A percentile compares a stretch with the other conserved stretches of the same genome.
These are phyloP conservation scores for Maccullochella peelii DNA, from an alignment of 2,113 vertebrate genomes.

Conservation along the genomic window DNA sequence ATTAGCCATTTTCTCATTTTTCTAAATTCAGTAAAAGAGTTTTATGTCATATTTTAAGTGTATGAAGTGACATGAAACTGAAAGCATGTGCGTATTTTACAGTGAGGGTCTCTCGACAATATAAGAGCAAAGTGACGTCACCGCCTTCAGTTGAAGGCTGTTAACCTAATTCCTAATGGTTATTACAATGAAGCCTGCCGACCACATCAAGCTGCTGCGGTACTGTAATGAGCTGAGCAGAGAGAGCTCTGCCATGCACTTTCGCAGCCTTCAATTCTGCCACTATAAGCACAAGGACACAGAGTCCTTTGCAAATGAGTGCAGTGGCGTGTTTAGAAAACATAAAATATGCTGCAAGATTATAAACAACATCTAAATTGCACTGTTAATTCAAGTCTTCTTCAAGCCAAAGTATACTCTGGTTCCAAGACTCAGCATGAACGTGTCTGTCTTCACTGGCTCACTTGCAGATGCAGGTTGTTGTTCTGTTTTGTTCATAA, in stretches of 20 bases:
- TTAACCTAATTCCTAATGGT: slow-evolving; percentile 72
- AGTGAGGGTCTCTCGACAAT: slow-evolving; percentile 45
- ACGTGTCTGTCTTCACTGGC: slow-evolving; percentile 19
- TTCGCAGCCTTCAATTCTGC: slow-evolving; percentile 58
- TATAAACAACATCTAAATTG: slow-evolving; percentile 74
- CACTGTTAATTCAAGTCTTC: slow-evolving; percentile 65
- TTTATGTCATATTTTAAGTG: slow-evolving; percentile 42
- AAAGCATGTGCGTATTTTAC: slow-evolving; percentile 63
- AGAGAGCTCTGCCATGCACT: slow-evolving; percentile 44
- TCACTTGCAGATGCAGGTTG: slow-evolving; percentile 54
- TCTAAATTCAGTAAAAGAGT: slow-evolving; percentile 51
- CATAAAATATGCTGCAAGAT: slow-evolving; percentile 50
- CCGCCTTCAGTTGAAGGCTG: slow-evolving; percentile 45
- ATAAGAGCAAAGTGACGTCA: slow-evolving; percentile 58
- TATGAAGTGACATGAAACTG: slow-evolving; percentile 52
- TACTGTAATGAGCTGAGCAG: slow-evolving; percentile 76
- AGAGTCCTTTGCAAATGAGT: slow-evolving; percentile 36
- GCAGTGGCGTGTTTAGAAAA: slow-evolving; percentile 58
- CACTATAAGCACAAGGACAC: slow-evolving; percentile 49
- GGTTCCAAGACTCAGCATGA: slow-evolving; percentile 42
- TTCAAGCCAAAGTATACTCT: slow-evolving; percentile 58
- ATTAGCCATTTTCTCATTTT: slow-evolving; percentile 43
- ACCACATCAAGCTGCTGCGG: slow-evolving; percentile 79
- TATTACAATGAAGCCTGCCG: slow-evolving; percentile 71
- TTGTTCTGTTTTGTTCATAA: slow-evolving; percentile 50